A percentile compares a stretch with the other conserved stretches of the same genome.
Evolutionary conservation across 2,888 invertebrate species (phyloP).

Genomic region (Cerastoderma edule): DNA sequence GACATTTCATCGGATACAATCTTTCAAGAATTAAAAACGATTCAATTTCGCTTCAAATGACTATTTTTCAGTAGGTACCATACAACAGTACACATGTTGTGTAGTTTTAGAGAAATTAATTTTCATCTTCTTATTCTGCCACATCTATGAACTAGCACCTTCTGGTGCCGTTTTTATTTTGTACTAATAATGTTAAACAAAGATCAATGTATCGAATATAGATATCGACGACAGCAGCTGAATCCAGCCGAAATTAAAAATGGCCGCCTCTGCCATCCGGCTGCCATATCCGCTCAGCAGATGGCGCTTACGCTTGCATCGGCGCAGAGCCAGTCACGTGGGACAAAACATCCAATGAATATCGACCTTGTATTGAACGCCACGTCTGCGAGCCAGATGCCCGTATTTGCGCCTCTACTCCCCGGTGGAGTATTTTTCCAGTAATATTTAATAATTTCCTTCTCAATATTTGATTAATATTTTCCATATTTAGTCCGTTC

Average conservation of each 20-base stretch:
- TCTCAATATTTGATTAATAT: slow-evolving; percentile 63
- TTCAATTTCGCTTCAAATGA: too few species aligned
- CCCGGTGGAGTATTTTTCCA: slow-evolving; percentile 46
- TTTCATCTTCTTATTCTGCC: too few species aligned
- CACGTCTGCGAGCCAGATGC: slow-evolving; percentile 50
- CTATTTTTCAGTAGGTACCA: too few species aligned
- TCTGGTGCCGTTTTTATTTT: too few species aligned
- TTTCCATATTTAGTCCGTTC: slow-evolving; percentile 40
- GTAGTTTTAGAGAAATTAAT: too few species aligned
- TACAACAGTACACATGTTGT: too few species aligned
- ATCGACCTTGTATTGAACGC: slow-evolving; percentile 18
- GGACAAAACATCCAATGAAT: slow-evolving; percentile 23
- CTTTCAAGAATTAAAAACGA: too few species aligned
- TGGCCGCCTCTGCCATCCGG: slow-evolving; percentile 13
- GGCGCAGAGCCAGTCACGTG: slow-evolving; percentile 14
- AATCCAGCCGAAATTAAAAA: background rate
- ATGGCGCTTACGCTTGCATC: slow-evolving; percentile 30
- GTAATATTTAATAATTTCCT: slow-evolving; percentile 45
- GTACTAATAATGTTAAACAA: too few species aligned
- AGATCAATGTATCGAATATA: slow-evolving; percentile 24
- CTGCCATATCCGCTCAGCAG: slow-evolving; percentile 31
- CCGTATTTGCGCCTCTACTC: slow-evolving; percentile 51
- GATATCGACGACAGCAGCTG: slow-evolving; percentile 19
- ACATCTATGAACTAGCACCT: too few species aligned
- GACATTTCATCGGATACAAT: too few species aligned